Conservation (phyloP, 2,888 invertebrate species). For the Campoplex capitator region DNA sequence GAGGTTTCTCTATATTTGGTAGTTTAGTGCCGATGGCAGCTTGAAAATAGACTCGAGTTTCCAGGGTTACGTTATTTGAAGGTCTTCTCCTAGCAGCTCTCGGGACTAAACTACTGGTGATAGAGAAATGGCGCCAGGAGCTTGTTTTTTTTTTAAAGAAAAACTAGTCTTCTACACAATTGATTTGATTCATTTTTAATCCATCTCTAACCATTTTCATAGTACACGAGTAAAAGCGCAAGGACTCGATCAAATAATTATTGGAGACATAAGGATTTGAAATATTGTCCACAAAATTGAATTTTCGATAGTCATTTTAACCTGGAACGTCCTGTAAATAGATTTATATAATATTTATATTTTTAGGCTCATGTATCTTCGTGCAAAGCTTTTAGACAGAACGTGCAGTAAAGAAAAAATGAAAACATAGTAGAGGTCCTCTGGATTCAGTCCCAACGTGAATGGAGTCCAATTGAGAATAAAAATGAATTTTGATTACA, state of each 20-base stretch:
- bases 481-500: background rate
- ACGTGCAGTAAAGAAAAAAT: constrained; percentile 22
- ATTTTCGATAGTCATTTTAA: background rate
- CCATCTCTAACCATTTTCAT: no score
- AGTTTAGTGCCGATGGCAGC: background rate
- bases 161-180: no score
- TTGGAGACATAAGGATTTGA: background rate
- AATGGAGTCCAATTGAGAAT: background rate
- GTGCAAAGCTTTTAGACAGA: constrained; percentile 34
- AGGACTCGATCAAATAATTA: no score
- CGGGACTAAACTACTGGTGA: no score
- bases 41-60: background rate
- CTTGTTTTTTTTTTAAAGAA: no score
- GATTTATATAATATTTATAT: background rate
- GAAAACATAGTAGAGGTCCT: constrained; percentile 50
- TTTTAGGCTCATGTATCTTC: background rate
- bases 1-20: background rate
- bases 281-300: background rate
- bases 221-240: no score
- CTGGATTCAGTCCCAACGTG: constrained; percentile 38
- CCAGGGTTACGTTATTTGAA: no score
- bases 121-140: no score
- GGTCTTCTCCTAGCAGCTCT: no score
- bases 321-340: background rate
- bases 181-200: no score